Evolutionary conservation across 30 jellyfish, hydroid and myxozoan species (phyloP), one percentile per base, ranked within the genome.

Genomic region (Aurelia coerulea): DNA sequence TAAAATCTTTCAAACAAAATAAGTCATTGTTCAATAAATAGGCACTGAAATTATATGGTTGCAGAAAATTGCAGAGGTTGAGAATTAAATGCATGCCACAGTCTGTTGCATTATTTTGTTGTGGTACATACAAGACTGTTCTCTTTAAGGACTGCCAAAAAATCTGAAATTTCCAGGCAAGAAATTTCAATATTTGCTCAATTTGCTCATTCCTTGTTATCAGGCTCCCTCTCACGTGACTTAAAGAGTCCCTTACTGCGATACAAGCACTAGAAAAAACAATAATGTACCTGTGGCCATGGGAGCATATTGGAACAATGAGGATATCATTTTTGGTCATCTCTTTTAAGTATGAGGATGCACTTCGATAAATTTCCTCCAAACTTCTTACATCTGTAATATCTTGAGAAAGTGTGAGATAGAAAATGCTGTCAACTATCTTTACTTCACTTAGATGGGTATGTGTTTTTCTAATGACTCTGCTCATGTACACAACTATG

Each of bases 31-130:
- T n/a, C n/a, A n/a, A n/a, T n/a, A n/a, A 41, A 8, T 35, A 74
- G 19, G 18, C 31, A 41, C 54, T 29, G 50, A 16, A 74, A 41
- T 41, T 52, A 4, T 15, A 41, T 15, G 76, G 76, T 15, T 31
- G 29, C 66, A 72, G 68, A 50, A 72, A 72, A 16, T 39, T 32
- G 31, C 9, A 33, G 29, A 72, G 29, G 37, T 74, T 52, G 51
- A 74, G 54, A 52, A 74, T 2, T 58, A 52, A 41, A 52, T 74
- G 50, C 3, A 74, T 74, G 11, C 85, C 85, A 74, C 85, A 74
- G 54, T 74, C 85, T 50, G 62, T 41, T 19, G 68, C 3, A 74
- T 74, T 74, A 52, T 58, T 50, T 52, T 74, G 85, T 74, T 74
- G 85, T 19, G 85, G 75, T 46, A 35, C 54, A 50, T 10, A n/a